Percentiles rank a stretch among this genome's conserved stretches.
These are phyloP conservation scores for Callocephalon fimbriatum DNA, from an alignment of 2,113 vertebrate species.

Conservation along the genomic window DNA sequence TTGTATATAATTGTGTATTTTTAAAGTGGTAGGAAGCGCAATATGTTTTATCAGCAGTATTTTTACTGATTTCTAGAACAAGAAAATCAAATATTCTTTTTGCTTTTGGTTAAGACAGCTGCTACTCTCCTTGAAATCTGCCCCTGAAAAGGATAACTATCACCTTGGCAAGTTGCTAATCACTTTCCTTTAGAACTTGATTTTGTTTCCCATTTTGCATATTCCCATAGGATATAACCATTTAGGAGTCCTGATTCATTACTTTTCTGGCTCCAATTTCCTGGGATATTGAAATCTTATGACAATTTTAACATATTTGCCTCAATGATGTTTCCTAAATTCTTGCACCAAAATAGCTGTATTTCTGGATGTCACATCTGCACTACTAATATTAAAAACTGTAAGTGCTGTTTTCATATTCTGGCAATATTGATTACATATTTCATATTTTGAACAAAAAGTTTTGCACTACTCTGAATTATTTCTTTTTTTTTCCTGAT, in stretches of 20 bases:
- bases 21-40: neutral
- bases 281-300: neutral
- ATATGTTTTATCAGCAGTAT: neutral
- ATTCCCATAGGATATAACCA: neutral
- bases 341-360: neutral
- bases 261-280: neutral
- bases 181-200: neutral
- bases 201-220: neutral
- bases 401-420: neutral
- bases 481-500: neutral
- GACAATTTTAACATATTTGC: neutral
- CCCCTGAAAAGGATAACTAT: neutral
- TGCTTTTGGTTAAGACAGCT: neutral
- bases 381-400: neutral
- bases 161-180: neutral
- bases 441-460: neutral
- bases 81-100: neutral
- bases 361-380: neutral
- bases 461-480: neutral
- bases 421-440: neutral
- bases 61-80: neutral
- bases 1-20: neutral
- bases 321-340: neutral
- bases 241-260: neutral
- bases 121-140: neutral